phyloP scores from a whole-genome alignment of 2,113 vertebrate species.

The Phoxinus phoxinus region DNA sequence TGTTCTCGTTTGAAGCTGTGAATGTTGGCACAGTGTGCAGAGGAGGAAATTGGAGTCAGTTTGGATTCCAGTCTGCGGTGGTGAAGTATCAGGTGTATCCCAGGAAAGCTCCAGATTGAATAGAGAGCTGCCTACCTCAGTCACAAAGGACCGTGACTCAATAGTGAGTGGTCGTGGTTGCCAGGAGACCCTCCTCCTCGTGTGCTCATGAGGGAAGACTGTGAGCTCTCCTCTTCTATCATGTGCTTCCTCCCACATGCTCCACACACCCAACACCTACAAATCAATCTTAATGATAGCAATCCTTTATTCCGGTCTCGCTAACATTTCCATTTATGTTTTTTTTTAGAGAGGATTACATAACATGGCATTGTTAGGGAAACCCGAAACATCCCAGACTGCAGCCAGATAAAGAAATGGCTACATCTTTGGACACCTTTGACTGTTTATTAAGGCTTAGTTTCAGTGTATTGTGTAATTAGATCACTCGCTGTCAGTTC shows the following conservation, averaged over 20 bases:
- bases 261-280: constrained; percentile 12
- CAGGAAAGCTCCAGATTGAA: constrained; percentile 9
- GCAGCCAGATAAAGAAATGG: neutral
- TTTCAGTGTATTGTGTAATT: neutral
- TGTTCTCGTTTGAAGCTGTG: neutral
- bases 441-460: neutral
- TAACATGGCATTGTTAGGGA: neutral
- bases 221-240: constrained; percentile 37
- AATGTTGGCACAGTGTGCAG: neutral
- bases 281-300: constrained; percentile 14
- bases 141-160: constrained; percentile 44
- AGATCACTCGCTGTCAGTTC: neutral
- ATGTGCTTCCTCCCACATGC: constrained; percentile 37
- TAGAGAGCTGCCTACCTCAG: constrained; percentile 21
- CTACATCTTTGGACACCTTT: neutral
- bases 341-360: neutral
- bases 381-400: neutral
- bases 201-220: constrained; percentile 21
- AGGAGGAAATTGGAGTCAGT: neutral
- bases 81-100: neutral
- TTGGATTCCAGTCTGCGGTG: neutral
- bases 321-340: neutral
- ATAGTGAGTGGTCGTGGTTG: constrained; percentile 36
- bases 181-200: constrained; percentile 52
- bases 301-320: constrained; percentile 4